Evolutionary conservation across 1,140 invertebrate genomes (phyloP), one percentile per base, ranked within the genome.

Genomic region (Trichomalopsis sarcophagae): DNA sequence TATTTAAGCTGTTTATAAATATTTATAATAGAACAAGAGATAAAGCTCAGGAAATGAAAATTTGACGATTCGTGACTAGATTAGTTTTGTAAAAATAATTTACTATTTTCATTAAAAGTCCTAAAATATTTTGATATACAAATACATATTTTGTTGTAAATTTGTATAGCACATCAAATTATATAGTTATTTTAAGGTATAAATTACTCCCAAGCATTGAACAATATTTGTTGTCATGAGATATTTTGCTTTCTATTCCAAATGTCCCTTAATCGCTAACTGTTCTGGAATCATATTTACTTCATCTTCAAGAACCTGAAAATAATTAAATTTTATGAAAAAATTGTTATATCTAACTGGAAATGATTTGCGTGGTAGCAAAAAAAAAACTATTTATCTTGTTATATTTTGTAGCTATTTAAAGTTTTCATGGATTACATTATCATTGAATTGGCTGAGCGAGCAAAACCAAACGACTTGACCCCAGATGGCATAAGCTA

Each of bases 241-340:
- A 76, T 97, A 96, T 94, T 99, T 98, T 27, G 99, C 99, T 94
- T 99, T 98, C 91, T 99, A 99, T 93, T 99, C 98, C 89, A 99
- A 95, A 96, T 99, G 99, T 87, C 99, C 99, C 92, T 99, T 99
- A 89, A 99, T 99, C 17, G 99, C 99, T 91, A 99, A 94, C 92
- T 99, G 99, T 93, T 99, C 98, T 1, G 98, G 97, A 23, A 99
- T 99, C 98, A 99, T 99, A 92, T 99, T 99, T 92, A 99, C 99
- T 93, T 99, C 99, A 90, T 99, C 99, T 94, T 99, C 99, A 71
- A 99, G 94, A 68, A 98, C 97, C 96, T 96, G n/a, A n/a, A n/a
- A n/a, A n/a, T n/a, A n/a, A n/a, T n/a, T n/a, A n/a, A n/a, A n/a
- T n/a, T n/a, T n/a, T n/a, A n/a, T n/a, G n/a, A n/a, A n/a, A n/a